Evolutionary conservation across 1,140 invertebrate species (phyloP).

Genomic region (Elymnias hypermnestra): DNA sequence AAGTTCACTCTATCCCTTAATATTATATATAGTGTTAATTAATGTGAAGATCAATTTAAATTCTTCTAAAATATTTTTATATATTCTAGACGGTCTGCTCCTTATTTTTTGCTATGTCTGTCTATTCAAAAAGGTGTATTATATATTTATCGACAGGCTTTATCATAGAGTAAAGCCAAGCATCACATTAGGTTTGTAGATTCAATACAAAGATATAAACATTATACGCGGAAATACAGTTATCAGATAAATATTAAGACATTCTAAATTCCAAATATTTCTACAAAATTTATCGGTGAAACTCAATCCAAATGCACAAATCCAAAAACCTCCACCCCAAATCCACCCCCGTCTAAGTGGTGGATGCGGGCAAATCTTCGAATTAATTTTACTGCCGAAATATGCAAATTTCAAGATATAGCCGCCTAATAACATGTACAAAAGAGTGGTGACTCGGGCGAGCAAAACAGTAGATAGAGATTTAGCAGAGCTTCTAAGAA

Average conservation of each 20-base stretch:
- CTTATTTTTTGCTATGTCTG: too few relatives aligned
- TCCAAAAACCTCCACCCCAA: conserved; percentile 50
- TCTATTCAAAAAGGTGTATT: too few relatives aligned
- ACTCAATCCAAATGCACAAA: conserved; percentile 58
- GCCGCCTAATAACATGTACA: conserved; percentile 71
- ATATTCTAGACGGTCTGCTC: too few relatives aligned
- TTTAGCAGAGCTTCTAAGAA: not conserved
- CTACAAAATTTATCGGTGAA: conserved; percentile 39
- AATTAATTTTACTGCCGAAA: conserved; percentile 77
- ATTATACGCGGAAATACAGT: too few relatives aligned
- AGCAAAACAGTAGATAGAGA: conserved; percentile 30
- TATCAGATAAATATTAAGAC: not conserved
- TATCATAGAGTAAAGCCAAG: too few relatives aligned
- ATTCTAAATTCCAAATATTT: not conserved
- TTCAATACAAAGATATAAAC: too few relatives aligned
- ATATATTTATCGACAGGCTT: too few relatives aligned
- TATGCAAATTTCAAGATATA: conserved; percentile 76
- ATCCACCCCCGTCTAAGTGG: conserved; percentile 40
- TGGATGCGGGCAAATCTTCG: conserved; percentile 75
- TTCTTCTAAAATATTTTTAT: too few relatives aligned
- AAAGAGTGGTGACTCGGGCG: conserved; percentile 66
- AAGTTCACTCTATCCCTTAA: too few relatives aligned
- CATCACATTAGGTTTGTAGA: too few relatives aligned
- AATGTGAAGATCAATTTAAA: too few relatives aligned
- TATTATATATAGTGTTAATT: too few relatives aligned